phyloP scores from a whole-genome alignment of 2,888 invertebrate genomes.

The Cryptosula pallasiana region DNA sequence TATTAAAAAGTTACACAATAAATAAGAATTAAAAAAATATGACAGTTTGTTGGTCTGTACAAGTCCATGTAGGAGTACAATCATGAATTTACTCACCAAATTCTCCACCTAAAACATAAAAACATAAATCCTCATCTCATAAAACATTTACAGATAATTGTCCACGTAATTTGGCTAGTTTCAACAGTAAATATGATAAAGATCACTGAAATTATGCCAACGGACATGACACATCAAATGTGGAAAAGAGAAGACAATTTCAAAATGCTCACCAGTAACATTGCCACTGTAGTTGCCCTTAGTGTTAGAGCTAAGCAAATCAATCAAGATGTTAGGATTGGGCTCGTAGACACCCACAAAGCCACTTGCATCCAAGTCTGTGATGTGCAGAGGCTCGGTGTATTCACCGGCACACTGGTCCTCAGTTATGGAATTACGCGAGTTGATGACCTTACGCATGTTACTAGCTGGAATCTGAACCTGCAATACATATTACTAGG shows the following conservation, averaged over 20 bases:
- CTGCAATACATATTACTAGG: conserved; percentile 30
- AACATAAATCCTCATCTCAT: no score
- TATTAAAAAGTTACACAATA: no score
- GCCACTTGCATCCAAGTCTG: conserved; percentile 33
- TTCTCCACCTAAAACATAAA: background rate
- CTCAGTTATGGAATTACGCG: conserved; percentile 34
- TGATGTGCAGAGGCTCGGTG: conserved; percentile 32
- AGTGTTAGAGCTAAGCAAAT: conserved; percentile 34
- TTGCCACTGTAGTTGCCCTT: conserved; percentile 38
- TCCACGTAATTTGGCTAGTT: no score
- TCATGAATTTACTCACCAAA: background rate
- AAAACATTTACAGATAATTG: no score
- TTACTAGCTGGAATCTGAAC: conserved; percentile 35
- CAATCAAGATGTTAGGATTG: conserved; percentile 32
- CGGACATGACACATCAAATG: no score
- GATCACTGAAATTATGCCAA: no score
- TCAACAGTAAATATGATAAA: no score
- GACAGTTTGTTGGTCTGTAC: no score
- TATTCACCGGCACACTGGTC: conserved; percentile 37
- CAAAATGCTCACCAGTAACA: conserved; percentile 30
- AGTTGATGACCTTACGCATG: conserved; percentile 37
- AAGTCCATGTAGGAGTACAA: background rate
- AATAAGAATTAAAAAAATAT: no score
- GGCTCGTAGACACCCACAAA: conserved; percentile 46
- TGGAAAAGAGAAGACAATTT: background rate